Evolutionary conservation across 2,113 vertebrate species (phyloP), one percentile per base, ranked within the genome.

Genomic region (Eleginops maclovinus): DNA sequence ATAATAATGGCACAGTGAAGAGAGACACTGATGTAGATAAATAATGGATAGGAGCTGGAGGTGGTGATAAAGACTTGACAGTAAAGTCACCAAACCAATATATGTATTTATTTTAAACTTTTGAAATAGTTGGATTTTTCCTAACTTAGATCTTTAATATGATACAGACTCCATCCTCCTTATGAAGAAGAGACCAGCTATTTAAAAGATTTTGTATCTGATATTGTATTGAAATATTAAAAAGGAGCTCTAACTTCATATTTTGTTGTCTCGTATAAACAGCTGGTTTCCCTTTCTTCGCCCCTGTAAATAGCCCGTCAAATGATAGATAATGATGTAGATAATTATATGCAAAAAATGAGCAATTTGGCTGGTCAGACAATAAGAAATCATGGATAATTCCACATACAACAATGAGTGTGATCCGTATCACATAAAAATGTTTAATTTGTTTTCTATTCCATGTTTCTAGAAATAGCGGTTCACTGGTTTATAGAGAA

Each of bases 241-340:
- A 17, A 36, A 8, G 31, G 31, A 50, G 9, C 21, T 41, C 46
- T 31, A 11, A 79, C 72, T 73, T n/a, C 40, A 54, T 15, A 64
- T 70, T 46, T 50, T 53, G 22, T 67, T 46, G 46, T 70, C 71
- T 8, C 16, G 53, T 60, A 26, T 19, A 36, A 36, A 56, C 49
- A 44, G 14, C 59, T 65, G 43, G 9, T 51, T 19, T 53, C 14
- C 21, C 15, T 66, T 31, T 50, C 65, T 4, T 15, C 43, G 19
- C 36, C 22, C 31, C 13, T 46, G 36, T 24, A 55, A 68, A 40
- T 22, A 67, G 16, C 67, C 53, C 31, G 6, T 61, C 22, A 61
- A 70, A 66, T 66, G 12, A 47, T 26, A 65, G 60, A 75, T 66
- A 66, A 63, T 69, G 28, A 81, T 67, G 55, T 36, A 24, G 36